Conservation (phyloP, 2,113 vertebrate genomes). For the Melanocharis versteri region DNA sequence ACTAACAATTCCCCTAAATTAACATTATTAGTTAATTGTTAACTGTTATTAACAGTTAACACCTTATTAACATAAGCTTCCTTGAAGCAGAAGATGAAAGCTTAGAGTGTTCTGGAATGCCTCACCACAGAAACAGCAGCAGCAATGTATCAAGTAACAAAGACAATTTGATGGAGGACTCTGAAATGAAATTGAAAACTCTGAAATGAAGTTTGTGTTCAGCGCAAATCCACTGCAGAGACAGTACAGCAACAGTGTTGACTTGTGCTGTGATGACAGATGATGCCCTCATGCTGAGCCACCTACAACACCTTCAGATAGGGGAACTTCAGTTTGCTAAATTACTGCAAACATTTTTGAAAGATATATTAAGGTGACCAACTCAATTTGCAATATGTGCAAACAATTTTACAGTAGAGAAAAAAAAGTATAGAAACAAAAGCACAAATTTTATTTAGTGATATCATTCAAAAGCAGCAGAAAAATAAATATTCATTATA, state of each 20-base stretch:
- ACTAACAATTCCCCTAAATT: neutral
- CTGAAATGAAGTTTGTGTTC: neutral
- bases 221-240: neutral
- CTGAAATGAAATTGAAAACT: neutral
- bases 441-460: neutral
- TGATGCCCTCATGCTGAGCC: neutral
- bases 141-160: neutral
- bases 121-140: neutral
- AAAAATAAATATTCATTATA: neutral
- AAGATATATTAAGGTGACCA: neutral
- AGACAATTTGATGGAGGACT: neutral
- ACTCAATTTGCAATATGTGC: neutral
- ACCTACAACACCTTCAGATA: neutral
- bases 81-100: neutral
- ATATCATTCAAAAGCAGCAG: neutral
- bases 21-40: neutral
- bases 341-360: neutral
- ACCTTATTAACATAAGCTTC: neutral
- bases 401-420: neutral
- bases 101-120: neutral
- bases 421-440: neutral
- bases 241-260: neutral
- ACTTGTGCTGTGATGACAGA: neutral
- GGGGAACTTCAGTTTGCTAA: neutral
- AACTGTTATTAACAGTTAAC: neutral